Conservation (phyloP, 2,888 invertebrate genomes). For the Neocrepidodera transversa region DNA sequence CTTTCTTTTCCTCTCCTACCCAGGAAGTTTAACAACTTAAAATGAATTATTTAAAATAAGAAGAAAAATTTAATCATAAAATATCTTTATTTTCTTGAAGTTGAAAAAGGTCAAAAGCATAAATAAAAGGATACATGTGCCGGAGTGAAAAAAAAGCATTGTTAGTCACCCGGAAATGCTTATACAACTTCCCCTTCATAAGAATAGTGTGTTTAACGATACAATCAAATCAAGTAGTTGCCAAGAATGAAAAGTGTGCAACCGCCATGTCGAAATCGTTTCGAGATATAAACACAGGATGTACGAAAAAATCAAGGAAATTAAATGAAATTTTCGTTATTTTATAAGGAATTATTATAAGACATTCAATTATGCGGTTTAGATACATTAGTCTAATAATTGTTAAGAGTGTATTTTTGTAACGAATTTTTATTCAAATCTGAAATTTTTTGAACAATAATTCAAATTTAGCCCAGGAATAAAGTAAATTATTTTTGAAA, state of each 20-base stretch:
- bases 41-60: too few species aligned
- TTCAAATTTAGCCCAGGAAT: too few species aligned
- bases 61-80: not conserved
- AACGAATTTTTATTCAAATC: too few species aligned
- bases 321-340: not conserved
- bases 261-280: conserved; percentile 30
- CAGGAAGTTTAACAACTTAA: too few species aligned
- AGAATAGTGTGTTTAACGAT: conserved; percentile 34
- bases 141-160: conserved; percentile 23
- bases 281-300: conserved; percentile 22
- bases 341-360: too few species aligned
- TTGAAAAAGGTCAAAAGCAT: conserved; percentile 4
- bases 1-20: too few species aligned
- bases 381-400: too few species aligned
- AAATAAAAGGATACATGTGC: not conserved
- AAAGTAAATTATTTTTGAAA: too few species aligned
- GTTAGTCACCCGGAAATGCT: conserved; percentile 35
- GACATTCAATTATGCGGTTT: too few species aligned
- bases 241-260: conserved; percentile 31
- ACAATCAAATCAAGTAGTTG: conserved; percentile 29
- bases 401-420: too few species aligned
- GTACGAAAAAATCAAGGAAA: conserved; percentile 18
- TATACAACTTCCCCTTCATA: conserved; percentile 36
- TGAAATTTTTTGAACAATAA: too few species aligned
- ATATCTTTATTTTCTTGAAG: not conserved